Evolutionary conservation across 2,113 vertebrate genomes (phyloP).

Genomic region (Pedetes capensis): DNA sequence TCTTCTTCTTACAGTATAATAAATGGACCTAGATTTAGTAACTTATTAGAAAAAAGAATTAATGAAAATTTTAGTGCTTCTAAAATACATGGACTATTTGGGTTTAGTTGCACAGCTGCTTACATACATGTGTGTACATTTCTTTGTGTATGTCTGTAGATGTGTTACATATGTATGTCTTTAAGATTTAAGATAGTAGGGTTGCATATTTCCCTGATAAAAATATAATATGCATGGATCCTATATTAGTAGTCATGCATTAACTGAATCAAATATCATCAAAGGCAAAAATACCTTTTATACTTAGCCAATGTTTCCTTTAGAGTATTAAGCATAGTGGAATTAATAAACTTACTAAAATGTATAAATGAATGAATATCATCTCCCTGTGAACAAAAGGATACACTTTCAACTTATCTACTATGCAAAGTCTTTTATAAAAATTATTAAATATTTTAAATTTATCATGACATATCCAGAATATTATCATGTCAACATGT

Average conservation of each 20-base stretch:
- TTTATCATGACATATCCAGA: background rate
- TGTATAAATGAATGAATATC: background rate
- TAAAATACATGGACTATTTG: background rate
- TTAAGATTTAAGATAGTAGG: background rate
- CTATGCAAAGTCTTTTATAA: background rate
- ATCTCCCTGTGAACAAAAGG: background rate
- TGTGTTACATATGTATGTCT: background rate
- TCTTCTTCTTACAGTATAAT: background rate
- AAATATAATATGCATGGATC: background rate
- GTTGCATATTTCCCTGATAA: background rate
- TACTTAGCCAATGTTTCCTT: background rate
- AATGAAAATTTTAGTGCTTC: background rate
- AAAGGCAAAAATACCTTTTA: background rate
- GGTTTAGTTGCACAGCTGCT: background rate
- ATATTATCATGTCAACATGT: background rate
- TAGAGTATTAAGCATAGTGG: background rate
- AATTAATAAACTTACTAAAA: background rate
- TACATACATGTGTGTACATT: background rate
- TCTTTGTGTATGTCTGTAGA: accelerated
- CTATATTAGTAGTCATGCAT: background rate
- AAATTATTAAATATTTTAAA: background rate
- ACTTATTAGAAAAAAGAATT: background rate
- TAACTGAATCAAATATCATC: background rate
- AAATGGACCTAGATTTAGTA: background rate
- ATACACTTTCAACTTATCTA: background rate